Evolutionary conservation across 2,113 vertebrate species (phyloP), one percentile per base, ranked within the genome.

Genomic region (Trinectes maculatus): DNA sequence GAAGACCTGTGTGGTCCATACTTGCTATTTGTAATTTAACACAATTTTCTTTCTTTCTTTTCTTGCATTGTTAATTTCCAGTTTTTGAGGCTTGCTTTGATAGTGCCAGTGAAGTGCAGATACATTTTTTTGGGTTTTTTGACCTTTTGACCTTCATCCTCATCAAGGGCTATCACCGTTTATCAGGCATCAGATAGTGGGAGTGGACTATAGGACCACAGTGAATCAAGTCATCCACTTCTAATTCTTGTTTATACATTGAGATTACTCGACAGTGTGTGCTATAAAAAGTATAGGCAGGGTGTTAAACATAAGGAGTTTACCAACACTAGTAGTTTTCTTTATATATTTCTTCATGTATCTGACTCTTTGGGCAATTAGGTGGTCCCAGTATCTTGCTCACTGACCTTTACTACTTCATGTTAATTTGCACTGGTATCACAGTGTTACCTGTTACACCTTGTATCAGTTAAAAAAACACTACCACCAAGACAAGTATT

Each of bases 91-190:
- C 79, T 89, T 84, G 87, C 81, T 86, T 90, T 85, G 74, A 82
- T 87, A 83, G 89, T 91, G 85, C 79, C 82, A 86, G 86, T 89
- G 84, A 87, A 80, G 82, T 87, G 82, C 83, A 81, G 72, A 86
- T 85, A 80, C 59, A 2, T 43, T 82, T 82, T 80, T 79, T 74
- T 29, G 77, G 73, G n/a, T n/a, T 86, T 70, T 80, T 84, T 71
- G 81, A 82, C 74, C 65, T 82, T 88, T 88, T 88, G 78, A 88
- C 77, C 63, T 82, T 87, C 87, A 85, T 90, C 75, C 36, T 90
- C 90, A 90, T 92, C 87, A 92, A 92, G 91, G 91, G 91, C 91
- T 92, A 92, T 84, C 83, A 82, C 84, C 86, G 85, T 82, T 72
- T 77, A 76, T 85, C 73, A 81, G 64, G 66, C 67, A 69, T 75